phyloP scores from a whole-genome alignment of 2,888 invertebrate genomes.

The Eristalinus sepulchralis region DNA sequence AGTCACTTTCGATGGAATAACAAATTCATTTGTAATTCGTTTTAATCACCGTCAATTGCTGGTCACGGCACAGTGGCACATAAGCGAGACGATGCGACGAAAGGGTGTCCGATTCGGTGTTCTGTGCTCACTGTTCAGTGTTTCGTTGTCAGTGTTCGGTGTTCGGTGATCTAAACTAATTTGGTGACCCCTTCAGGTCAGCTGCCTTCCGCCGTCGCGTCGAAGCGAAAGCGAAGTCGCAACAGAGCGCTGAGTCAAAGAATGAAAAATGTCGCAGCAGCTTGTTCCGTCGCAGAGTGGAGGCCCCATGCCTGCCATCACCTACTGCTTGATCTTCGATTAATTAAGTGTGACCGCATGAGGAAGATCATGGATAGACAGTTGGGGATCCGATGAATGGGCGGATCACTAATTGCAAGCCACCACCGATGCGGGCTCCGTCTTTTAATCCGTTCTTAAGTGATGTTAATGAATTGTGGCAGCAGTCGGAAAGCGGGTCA shows the following conservation, averaged over 20 bases:
- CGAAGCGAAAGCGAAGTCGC: background rate
- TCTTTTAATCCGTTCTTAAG: slow-evolving; percentile 62
- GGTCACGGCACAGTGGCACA: slow-evolving; percentile 29
- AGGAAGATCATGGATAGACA: slow-evolving; percentile 13
- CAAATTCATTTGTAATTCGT: slow-evolving; percentile 65
- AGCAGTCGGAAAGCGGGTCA: slow-evolving; percentile 54
- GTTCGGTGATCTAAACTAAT: slow-evolving; percentile 44
- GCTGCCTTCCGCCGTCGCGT: background rate
- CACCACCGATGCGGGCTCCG: slow-evolving; percentile 12
- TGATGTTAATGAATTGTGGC: slow-evolving; percentile 66
- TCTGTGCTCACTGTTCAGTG: background rate
- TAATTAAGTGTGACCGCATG: slow-evolving; percentile 59
- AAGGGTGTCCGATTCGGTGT: background rate
- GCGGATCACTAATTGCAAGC: slow-evolving; percentile 37
- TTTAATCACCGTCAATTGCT: slow-evolving; percentile 68
- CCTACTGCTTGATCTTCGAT: slow-evolving; percentile 68
- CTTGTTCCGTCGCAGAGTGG: slow-evolving; percentile 20
- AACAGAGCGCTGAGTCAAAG: slow-evolving; percentile 2
- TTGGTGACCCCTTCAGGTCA: slow-evolving; percentile 67
- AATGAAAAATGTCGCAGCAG: slow-evolving; percentile 7
- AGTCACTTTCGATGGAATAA: slow-evolving; percentile 33
- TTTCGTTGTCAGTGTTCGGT: background rate
- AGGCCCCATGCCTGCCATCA: slow-evolving; percentile 57
- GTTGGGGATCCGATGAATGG: background rate
- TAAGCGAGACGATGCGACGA: background rate